Conservation (phyloP, 2,888 invertebrate species). For the Drepana falcataria region DNA sequence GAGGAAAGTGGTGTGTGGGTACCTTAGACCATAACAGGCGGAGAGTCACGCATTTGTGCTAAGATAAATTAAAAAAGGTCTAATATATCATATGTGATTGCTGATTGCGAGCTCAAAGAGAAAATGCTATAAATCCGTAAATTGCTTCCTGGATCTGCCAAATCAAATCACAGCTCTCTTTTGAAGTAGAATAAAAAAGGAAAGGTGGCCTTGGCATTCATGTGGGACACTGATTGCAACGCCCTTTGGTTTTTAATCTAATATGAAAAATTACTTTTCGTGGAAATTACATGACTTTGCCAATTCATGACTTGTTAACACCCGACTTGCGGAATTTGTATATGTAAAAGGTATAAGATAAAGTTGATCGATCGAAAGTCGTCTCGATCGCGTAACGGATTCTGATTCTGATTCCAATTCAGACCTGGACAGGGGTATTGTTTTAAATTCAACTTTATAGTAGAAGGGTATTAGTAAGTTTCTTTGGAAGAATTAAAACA, state of each 20-base stretch:
- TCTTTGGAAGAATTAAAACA: too few species aligned
- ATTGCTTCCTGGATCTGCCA: conserved; percentile 22
- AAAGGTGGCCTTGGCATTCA: conserved; percentile 12
- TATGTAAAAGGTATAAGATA: too few species aligned
- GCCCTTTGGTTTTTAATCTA: conserved; percentile 1
- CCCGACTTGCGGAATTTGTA: not conserved
- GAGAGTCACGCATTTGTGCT: conserved; percentile 17
- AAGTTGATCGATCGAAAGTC: too few species aligned
- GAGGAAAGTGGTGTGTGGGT: too few species aligned
- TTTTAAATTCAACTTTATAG: too few species aligned
- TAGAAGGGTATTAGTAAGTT: too few species aligned
- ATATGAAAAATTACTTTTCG: conserved; percentile 1
- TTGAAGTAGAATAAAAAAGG: conserved; percentile 22
- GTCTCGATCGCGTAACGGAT: too few species aligned
- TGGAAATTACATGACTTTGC: not conserved
- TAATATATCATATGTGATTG: not conserved
- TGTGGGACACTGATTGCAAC: conserved; percentile 10
- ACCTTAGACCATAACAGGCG: not conserved
- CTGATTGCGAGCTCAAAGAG: not conserved
- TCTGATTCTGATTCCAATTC: too few species aligned
- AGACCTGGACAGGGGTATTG: too few species aligned
- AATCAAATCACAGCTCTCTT: conserved; percentile 19
- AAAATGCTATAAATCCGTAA: conserved; percentile 7
- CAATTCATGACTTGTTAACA: not conserved
- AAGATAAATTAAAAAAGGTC: not conserved